Evolutionary conservation across 2,888 invertebrate genomes (phyloP), one percentile per base, ranked within the genome.

Genomic region (Alitta virens): DNA sequence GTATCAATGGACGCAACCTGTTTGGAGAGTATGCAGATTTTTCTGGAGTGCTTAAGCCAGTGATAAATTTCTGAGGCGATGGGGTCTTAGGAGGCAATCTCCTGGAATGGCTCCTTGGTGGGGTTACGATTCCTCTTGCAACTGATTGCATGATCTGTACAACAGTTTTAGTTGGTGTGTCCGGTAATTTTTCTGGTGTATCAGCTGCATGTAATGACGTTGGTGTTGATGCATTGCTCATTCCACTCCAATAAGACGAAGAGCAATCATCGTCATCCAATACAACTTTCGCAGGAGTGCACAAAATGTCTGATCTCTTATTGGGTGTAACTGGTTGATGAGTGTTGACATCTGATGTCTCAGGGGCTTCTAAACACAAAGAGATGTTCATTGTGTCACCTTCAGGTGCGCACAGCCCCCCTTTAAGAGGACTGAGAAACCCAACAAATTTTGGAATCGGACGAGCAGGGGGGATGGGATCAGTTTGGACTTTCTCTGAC

Each of bases 111-210:
- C 9, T n/a, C 26, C 24, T 16, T 2, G 61, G 33, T 5, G 65
- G 68, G 5, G 70, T 64, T 27, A 66, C 58, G 51, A 72, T 62
- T 56, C 61, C 69, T 23, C 69, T 64, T 5, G 74, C 72, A 59
- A 66, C 65, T 12, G 70, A 65, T n/a, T 73, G 71, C 43, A 73
- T 65, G 26, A 72, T 69, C 27, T 74, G 71, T 18, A 72, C 54
- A 5, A 68, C 70, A 40, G 67, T 64, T 60, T 72, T 71, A 18
- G 71, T 59, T 5, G 46, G 52, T 12, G 55, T 53, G 27, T 60
- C 26, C 5, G 52, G 26, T 33, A 23, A 21, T 38, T 56, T 33
- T 27, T 38, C 24, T 1, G 56, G 56, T 33, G 43, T 43, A 23
- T 7, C 24, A 23, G 26, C 5, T 12, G 57, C 9, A 18, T 14